Conservation (phyloP, 2,797 vertebrate species). For the Hybognathus amarus region DNA sequence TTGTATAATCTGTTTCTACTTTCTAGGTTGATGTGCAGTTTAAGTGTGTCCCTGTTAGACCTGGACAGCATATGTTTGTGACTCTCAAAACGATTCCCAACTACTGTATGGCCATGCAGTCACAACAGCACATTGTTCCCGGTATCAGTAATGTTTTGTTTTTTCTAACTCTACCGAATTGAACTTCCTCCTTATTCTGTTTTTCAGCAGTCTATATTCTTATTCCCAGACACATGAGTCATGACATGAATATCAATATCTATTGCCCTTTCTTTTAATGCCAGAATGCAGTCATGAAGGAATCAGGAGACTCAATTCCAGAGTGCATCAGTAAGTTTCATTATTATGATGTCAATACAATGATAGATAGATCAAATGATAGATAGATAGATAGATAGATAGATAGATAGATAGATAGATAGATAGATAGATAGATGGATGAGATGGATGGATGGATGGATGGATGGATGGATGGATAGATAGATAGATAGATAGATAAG, state of each 20-base stretch:
- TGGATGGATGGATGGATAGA: not conserved
- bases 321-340: constrained; percentile 75
- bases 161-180: not conserved
- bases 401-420: too few relatives aligned
- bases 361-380: too few relatives aligned
- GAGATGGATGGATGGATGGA: not conserved
- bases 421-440: not conserved
- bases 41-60: constrained; percentile 75
- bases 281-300: constrained; percentile 78
- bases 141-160: constrained; percentile 64
- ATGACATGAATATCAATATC: not conserved
- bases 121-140: constrained; percentile 73
- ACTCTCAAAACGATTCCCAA: constrained; percentile 79
- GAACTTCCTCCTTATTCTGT: not conserved
- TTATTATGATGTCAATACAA: not conserved
- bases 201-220: not conserved
- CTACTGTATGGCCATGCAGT: constrained; percentile 75
- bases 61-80: constrained; percentile 73
- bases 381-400: too few relatives aligned
- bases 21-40: constrained; percentile 76
- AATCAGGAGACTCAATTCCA: constrained; percentile 69
- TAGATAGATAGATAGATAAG: not conserved
- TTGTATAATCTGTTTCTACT: constrained; percentile 34
- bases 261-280: constrained; percentile 41
- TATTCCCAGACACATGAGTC: not conserved